Evolutionary conservation across 2,797 vertebrate genomes (phyloP).

Genomic region (Etheostoma nigrum): DNA sequence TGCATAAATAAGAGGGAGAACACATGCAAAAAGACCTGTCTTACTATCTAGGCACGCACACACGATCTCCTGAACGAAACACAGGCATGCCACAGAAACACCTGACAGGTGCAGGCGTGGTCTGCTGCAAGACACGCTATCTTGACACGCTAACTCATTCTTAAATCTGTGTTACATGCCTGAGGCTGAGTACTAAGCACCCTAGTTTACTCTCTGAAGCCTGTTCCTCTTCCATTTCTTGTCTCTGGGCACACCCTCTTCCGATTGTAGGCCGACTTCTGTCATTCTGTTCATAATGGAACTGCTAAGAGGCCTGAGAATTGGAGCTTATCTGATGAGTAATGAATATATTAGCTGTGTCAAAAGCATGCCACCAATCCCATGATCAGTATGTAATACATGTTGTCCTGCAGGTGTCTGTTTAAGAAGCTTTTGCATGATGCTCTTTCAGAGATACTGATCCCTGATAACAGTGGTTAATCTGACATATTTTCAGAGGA

Average conservation of each 20-base stretch:
- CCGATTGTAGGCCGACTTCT: conserved; percentile 70
- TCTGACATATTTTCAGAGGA: conserved; percentile 9
- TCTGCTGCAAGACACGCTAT: conserved; percentile 83
- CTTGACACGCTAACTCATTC: conserved; percentile 91
- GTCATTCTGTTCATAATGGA: conserved; percentile 72
- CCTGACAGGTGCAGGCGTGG: conserved; percentile 89
- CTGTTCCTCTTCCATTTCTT: conserved; percentile 72
- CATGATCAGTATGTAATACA: conserved; percentile 66
- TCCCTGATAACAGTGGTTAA: conserved; percentile 19
- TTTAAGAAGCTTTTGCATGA: conserved; percentile 24
- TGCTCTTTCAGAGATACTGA: conserved; percentile 27
- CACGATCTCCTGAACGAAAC: conserved; percentile 76
- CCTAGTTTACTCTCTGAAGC: conserved; percentile 76
- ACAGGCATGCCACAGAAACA: conserved; percentile 82
- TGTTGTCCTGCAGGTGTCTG: conserved; percentile 54
- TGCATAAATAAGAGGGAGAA: conserved; percentile 61
- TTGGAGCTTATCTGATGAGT: conserved; percentile 68
- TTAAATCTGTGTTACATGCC: conserved; percentile 85
- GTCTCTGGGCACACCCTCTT: conserved; percentile 78
- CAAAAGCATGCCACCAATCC: conserved; percentile 65
- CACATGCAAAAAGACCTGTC: conserved; percentile 46
- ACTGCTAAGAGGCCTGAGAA: conserved; percentile 77
- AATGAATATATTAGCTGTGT: conserved; percentile 71
- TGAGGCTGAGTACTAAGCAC: conserved; percentile 72
- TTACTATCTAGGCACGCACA: conserved; percentile 54